Conservation (phyloP, 1,140 invertebrate genomes). For the Ptiloglossa arizonensis region DNA sequence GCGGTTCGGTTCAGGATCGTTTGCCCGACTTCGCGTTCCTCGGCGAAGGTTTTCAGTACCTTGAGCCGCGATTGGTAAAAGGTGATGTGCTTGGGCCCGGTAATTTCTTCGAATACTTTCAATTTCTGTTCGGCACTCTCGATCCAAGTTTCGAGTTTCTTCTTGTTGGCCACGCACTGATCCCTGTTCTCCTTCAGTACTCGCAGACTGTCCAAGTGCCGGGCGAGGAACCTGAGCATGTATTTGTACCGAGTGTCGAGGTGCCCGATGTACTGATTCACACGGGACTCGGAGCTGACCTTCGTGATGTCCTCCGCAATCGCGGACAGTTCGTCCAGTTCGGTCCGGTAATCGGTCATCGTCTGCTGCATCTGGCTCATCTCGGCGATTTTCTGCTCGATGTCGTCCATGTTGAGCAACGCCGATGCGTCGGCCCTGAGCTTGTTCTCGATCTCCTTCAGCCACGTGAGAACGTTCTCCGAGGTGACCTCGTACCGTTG, state of each 20-base stretch:
- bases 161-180: conserved; percentile 86
- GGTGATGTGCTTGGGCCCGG: conserved; percentile 85
- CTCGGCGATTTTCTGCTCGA: conserved; percentile 88
- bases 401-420: conserved; percentile 86
- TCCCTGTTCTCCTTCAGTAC: conserved; percentile 86
- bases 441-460: conserved; percentile 93
- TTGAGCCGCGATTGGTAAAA: conserved; percentile 87
- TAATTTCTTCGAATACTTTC: conserved; percentile 86
- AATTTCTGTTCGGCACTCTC: conserved; percentile 88
- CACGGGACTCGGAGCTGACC: conserved; percentile 90
- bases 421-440: conserved; percentile 88
- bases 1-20: conserved; percentile 89
- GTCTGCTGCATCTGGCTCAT: conserved; percentile 85
- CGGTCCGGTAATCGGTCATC: conserved; percentile 84
- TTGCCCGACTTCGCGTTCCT: conserved; percentile 90
- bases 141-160: conserved; percentile 91
- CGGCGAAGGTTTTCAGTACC: conserved; percentile 88
- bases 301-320: conserved; percentile 88
- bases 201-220: conserved; percentile 86
- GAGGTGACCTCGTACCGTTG: conserved; percentile 89
- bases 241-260: conserved; percentile 89
- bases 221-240: conserved; percentile 87
- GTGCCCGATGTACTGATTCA: conserved; percentile 90
- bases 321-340: conserved; percentile 86
- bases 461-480: conserved; percentile 90